Percentiles rank a stretch among this genome's conserved stretches.
Evolutionary conservation across 2,797 vertebrate genomes (phyloP).

Genomic region (Hydrocynus forskahlii): DNA sequence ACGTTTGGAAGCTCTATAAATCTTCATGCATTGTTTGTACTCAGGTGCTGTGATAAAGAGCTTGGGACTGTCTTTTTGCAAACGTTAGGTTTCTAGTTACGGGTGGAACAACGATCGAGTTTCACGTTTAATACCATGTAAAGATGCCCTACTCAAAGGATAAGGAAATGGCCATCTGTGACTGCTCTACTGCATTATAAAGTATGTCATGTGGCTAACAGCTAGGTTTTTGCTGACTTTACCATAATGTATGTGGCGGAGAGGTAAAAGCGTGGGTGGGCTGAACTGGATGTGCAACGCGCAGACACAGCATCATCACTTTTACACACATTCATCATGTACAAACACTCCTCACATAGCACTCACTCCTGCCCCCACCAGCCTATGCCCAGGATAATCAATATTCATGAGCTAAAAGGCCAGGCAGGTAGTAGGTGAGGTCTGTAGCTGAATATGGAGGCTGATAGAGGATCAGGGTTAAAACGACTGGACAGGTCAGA

Average conservation of each 20-base stretch:
- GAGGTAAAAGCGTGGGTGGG: slow-evolving; percentile 2
- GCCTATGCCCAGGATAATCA: not conserved
- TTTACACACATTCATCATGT: not conserved
- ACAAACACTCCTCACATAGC: not conserved
- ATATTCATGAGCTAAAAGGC: slow-evolving; percentile 18
- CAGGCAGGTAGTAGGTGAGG: not conserved
- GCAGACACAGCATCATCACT: not conserved
- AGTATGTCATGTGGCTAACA: slow-evolving; percentile 1
- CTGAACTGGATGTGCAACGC: not conserved
- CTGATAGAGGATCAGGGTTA: not conserved
- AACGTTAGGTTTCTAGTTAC: not conserved
- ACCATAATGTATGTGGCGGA: slow-evolving; percentile 13
- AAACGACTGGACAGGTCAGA: not conserved
- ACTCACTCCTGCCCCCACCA: not conserved
- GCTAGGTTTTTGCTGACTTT: slow-evolving; percentile 7
- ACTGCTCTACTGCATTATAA: not conserved
- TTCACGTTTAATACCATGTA: not conserved
- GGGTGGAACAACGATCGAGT: not conserved
- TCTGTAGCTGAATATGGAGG: not conserved
- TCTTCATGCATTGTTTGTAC: not conserved
- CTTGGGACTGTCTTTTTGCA: not conserved
- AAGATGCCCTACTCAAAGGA: not conserved
- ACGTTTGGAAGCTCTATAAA: not conserved
- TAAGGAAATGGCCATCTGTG: not conserved
- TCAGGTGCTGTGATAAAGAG: not conserved